Percentiles rank a stretch among this genome's conserved stretches.
These are phyloP conservation scores for Leptodactylus fuscus DNA, from an alignment of 2,113 vertebrate genomes.

Conservation along the genomic window DNA sequence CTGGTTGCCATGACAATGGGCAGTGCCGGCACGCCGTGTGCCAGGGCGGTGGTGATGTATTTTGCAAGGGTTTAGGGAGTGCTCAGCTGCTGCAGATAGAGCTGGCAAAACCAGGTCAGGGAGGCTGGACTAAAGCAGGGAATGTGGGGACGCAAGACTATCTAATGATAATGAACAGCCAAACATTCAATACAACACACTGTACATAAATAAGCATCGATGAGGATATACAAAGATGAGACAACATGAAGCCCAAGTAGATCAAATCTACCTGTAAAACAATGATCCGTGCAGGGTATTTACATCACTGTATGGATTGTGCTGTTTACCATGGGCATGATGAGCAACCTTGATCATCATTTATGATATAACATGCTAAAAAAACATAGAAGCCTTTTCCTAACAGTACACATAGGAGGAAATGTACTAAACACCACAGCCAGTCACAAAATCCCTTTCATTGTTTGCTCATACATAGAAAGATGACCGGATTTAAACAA, in stretches of 20 bases:
- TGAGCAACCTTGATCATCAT: not conserved
- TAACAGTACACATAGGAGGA: not conserved
- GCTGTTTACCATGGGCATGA: not conserved
- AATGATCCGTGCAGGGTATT: not conserved
- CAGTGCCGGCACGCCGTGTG: slow-evolving; percentile 75
- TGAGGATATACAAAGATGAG: not conserved
- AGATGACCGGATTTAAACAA: not conserved
- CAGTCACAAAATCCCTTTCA: not conserved
- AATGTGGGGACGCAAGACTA: not conserved
- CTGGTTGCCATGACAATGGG: slow-evolving; percentile 83
- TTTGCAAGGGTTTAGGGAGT: slow-evolving; percentile 40
- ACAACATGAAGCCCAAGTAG: no score
- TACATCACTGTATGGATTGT: no score
- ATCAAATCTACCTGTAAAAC: not conserved
- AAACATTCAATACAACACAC: not conserved
- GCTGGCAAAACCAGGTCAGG: slow-evolving; percentile 49
- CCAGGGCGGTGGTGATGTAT: slow-evolving; percentile 68
- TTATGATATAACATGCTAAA: not conserved
- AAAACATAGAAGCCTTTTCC: not conserved
- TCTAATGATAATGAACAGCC: slow-evolving; percentile 15
- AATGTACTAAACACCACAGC: not conserved
- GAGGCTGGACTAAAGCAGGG: slow-evolving; percentile 32
- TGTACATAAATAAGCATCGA: not conserved
- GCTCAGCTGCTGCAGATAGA: slow-evolving; percentile 41
- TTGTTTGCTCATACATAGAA: not conserved